phyloP scores from a whole-genome alignment of 2,797 vertebrate genomes.

The Anguilla pacifica region DNA sequence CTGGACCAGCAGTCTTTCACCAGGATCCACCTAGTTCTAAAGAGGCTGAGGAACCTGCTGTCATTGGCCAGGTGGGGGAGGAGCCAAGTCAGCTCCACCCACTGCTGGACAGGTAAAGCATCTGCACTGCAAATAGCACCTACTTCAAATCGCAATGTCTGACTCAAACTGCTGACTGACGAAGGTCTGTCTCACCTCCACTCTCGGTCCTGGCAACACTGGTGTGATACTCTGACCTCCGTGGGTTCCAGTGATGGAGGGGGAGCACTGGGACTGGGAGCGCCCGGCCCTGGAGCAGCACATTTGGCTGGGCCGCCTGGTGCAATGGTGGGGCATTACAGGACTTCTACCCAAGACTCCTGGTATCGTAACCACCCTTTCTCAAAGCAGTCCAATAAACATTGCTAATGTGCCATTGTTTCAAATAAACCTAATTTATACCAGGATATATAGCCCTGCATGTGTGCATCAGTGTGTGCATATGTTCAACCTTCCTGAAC shows the following conservation, averaged over 20 bases:
- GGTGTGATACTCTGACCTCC: neutral
- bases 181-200: neutral
- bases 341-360: constrained; percentile 61
- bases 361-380: constrained; percentile 43
- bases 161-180: neutral
- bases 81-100: constrained; percentile 35
- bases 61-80: constrained; percentile 55
- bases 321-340: constrained; percentile 67
- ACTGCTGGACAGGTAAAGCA: constrained; percentile 48
- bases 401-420: neutral
- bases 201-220: neutral
- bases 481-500: neutral
- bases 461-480: neutral
- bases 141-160: neutral
- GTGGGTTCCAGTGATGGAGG: constrained; percentile 26
- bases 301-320: constrained; percentile 61
- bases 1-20: constrained; percentile 55
- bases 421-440: neutral
- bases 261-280: constrained; percentile 50
- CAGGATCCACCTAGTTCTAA: constrained; percentile 56
- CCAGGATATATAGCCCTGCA: neutral
- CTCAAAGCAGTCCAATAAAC: neutral
- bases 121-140: neutral
- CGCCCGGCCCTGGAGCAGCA: constrained; percentile 53
- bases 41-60: constrained; percentile 63